These are phyloP conservation scores for Chirona hameri DNA, from an alignment of 2,888 invertebrate genomes.

Conservation along the genomic window DNA sequence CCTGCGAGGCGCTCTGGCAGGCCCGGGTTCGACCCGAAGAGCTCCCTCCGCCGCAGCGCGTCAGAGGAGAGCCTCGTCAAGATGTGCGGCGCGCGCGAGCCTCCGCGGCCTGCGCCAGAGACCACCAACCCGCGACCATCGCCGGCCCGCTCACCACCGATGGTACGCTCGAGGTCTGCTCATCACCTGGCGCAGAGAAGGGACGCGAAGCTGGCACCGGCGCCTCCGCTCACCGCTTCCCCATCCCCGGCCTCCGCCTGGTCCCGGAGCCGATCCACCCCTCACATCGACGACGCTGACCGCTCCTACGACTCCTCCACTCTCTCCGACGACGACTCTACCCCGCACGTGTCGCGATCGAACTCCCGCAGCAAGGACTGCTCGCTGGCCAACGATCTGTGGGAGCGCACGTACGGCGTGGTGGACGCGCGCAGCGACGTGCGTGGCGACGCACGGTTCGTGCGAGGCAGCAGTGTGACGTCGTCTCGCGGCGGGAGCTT, in stretches of 20 bases:
- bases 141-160: slow-evolving; percentile 40
- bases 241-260: slow-evolving; percentile 39
- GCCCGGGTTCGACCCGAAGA: slow-evolving; percentile 31
- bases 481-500: slow-evolving; percentile 40
- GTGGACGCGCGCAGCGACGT: slow-evolving; percentile 36
- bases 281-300: slow-evolving; percentile 45
- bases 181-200: slow-evolving; percentile 41
- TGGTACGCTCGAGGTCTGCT: slow-evolving; percentile 43
- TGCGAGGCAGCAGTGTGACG: slow-evolving; percentile 38
- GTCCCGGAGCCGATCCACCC: slow-evolving; percentile 44
- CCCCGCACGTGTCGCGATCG: slow-evolving; percentile 50
- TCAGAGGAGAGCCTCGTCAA: slow-evolving; percentile 49
- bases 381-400: slow-evolving; percentile 42
- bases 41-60: slow-evolving; percentile 46
- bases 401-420: slow-evolving; percentile 41
- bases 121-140: slow-evolving; percentile 36
- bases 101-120: background rate
- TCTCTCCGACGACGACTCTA: slow-evolving; percentile 51
- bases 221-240: slow-evolving; percentile 23
- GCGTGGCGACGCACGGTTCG: slow-evolving; percentile 36
- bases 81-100: slow-evolving; percentile 30
- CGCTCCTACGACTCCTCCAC: slow-evolving; percentile 50
- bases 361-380: slow-evolving; percentile 51
- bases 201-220: slow-evolving; percentile 28
- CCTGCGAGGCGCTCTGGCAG: slow-evolving; percentile 41